Percentiles rank a stretch among this genome's conserved stretches.
These are phyloP conservation scores for Toxotes jaculatrix DNA, from an alignment of 2,113 vertebrate genomes.

Conservation along the genomic window DNA sequence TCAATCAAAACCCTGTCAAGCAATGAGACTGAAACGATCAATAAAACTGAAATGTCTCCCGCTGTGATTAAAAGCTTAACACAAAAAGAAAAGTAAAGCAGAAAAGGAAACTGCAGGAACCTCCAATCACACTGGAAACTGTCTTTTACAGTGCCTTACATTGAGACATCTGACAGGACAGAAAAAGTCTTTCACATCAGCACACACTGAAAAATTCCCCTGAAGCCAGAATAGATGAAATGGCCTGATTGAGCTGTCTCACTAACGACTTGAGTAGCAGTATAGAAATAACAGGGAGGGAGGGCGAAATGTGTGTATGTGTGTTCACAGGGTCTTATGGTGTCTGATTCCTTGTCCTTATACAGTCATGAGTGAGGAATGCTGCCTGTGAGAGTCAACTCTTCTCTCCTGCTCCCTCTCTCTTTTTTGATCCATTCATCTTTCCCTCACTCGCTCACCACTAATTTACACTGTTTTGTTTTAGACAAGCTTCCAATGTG, in stretches of 20 bases:
- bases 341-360: slow-evolving; percentile 74
- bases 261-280: slow-evolving; percentile 24
- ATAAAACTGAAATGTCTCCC: neutral
- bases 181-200: neutral
- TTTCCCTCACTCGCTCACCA: slow-evolving; percentile 7
- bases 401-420: slow-evolving; percentile 36
- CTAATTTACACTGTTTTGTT: slow-evolving; percentile 3
- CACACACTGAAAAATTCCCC: slow-evolving; percentile 21
- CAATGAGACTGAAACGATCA: neutral
- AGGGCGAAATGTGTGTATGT: slow-evolving; percentile 52
- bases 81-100: neutral
- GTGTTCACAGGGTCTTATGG: slow-evolving; percentile 48
- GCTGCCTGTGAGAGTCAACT: slow-evolving; percentile 54
- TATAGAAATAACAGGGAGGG: slow-evolving; percentile 42
- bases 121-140: neutral
- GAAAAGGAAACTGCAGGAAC: slow-evolving; percentile 18
- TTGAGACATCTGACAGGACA: neutral
- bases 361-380: slow-evolving; percentile 81
- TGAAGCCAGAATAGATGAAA: slow-evolving; percentile 35
- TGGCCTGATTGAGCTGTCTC: slow-evolving; percentile 33
- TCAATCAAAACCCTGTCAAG: neutral
- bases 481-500: neutral
- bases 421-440: slow-evolving; percentile 65
- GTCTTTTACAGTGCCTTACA: slow-evolving; percentile 22
- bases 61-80: neutral